Evolutionary conservation across 2,113 vertebrate genomes (phyloP), one percentile per base, ranked within the genome.

Genomic region (Cynopterus brachyotis): DNA sequence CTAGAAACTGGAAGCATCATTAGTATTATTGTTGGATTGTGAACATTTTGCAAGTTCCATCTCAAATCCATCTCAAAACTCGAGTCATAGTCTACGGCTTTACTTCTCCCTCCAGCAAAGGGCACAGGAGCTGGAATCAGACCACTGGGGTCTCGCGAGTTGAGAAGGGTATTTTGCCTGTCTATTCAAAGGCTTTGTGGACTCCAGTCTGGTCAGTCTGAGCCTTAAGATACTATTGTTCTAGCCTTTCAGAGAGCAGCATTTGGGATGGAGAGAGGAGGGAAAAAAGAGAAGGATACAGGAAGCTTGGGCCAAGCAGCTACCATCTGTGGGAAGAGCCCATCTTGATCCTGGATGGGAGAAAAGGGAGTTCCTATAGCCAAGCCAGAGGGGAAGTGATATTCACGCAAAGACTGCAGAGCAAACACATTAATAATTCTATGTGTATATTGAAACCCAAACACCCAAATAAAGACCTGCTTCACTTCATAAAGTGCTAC

Each of bases 31-130:
- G 15, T 47, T 76, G 32, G 50, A 80, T 83, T 53, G 35, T 62
- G 70, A 78, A 73, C 40, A 57, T 50, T 85, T 62, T 42, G 35
- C 32, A 35, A 80, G 9, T 26, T 84, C 53, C 57, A 40, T 80
- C 57, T 75, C 35, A 79, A 83, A 88, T 84, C 53, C 57, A 40
- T 80, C 57, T 75, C 35, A 79, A 83, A 88, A 83, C 35, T 96
- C 32, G 91, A 73, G 20, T 30, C n/a, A 82, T 55, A n/a, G 7
- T 47, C 20, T 57, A 3, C 20, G 53, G 30, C 17, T 88, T 16
- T 53, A 26, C 26, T 55, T 87, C 42, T 95, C 19, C n/a, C 20
- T 26, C 66, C 60, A 83, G 16, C 30, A 62, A 94, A 79, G n/a
- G 24, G 13, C 26, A 12, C 37, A 64, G 24, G 72, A 81, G 15